Evolutionary conservation across 2,113 vertebrate species (phyloP).

Genomic region (Hiodon tergisus): DNA sequence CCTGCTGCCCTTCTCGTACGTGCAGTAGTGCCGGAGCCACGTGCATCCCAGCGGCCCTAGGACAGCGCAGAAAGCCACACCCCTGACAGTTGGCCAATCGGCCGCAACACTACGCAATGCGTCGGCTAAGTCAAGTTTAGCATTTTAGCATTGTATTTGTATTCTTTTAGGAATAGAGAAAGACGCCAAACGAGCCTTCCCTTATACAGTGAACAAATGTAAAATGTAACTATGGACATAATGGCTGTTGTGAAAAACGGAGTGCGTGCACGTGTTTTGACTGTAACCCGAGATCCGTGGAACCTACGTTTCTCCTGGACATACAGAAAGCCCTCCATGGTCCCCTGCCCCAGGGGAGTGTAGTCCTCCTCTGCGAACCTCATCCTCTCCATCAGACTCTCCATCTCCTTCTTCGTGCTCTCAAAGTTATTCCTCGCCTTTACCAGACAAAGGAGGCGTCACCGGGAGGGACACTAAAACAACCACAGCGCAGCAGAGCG

Average conservation of each 20-base stretch:
- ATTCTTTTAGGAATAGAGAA: neutral
- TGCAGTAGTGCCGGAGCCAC: constrained; percentile 95
- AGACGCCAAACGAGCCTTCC: neutral
- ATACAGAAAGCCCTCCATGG: constrained; percentile 94
- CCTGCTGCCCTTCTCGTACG: constrained; percentile 87
- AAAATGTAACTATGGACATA: neutral
- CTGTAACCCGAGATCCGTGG: too few relatives aligned
- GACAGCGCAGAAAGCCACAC: constrained; percentile 25
- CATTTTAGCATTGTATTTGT: neutral
- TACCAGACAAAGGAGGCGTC: constrained; percentile 27
- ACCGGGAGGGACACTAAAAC: neutral
- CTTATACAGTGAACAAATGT: neutral
- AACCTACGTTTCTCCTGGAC: constrained; percentile 94
- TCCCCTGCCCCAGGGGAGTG: constrained; percentile 82
- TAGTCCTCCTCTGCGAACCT: constrained; percentile 88
- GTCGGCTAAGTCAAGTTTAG: neutral
- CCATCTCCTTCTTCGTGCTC: constrained; percentile 92
- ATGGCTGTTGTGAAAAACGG: neutral
- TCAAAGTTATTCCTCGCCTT: constrained; percentile 98
- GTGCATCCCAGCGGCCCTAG: constrained; percentile 91
- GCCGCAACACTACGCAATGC: too few relatives aligned
- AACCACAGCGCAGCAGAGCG: neutral
- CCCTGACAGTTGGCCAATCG: neutral
- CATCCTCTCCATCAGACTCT: constrained; percentile 93
- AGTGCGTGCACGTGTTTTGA: neutral